phyloP scores from a whole-genome alignment of 2,888 invertebrate genomes.

The Nasonia oneida region DNA sequence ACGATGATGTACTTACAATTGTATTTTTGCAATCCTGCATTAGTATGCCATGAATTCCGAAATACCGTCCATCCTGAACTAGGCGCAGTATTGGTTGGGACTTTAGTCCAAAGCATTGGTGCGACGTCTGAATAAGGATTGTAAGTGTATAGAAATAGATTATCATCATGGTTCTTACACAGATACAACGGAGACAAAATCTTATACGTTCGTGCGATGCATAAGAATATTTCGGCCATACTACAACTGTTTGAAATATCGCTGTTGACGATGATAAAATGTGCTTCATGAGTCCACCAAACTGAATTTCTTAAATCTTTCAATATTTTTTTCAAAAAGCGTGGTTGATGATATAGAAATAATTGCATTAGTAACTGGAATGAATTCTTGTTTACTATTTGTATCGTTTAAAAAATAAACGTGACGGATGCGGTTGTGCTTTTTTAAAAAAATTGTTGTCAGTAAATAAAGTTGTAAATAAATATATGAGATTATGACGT shows the following conservation, averaged over 20 bases:
- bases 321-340: neutral
- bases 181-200: neutral
- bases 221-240: neutral
- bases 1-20: neutral
- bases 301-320: neutral
- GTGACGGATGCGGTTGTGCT: neutral
- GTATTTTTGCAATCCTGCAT: neutral
- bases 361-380: neutral
- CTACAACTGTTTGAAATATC: neutral
- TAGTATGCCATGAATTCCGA: neutral
- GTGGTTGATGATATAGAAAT: neutral
- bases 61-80: neutral
- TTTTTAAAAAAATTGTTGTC: neutral
- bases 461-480: too few relatives aligned
- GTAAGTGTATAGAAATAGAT: neutral
- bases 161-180: neutral
- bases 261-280: neutral
- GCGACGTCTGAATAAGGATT: neutral
- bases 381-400: neutral
- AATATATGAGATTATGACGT: too few relatives aligned
- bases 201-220: neutral
- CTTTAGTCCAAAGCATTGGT: neutral
- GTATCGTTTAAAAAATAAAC: neutral
- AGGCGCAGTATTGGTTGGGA: neutral
- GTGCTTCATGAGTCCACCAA: neutral